Evolutionary conservation across 2,888 invertebrate genomes (phyloP).

Genomic region (Heliconius erato): DNA sequence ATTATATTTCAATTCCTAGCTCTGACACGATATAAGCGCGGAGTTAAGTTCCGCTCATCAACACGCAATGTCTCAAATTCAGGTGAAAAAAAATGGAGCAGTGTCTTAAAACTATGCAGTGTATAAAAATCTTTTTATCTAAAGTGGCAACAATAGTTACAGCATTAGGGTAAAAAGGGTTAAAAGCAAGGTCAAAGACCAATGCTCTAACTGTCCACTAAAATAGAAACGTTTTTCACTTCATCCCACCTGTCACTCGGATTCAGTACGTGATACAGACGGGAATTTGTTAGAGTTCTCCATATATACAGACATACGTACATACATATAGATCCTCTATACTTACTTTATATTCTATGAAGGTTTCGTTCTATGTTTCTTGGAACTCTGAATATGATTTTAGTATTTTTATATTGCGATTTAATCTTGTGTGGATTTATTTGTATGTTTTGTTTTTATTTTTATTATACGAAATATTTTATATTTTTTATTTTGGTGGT

Average conservation of each 20-base stretch:
- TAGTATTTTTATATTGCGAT: not conserved
- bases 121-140: not conserved
- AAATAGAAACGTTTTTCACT: conserved; percentile 6
- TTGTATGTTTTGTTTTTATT: not conserved
- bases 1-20: not conserved
- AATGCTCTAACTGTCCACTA: conserved; percentile 1
- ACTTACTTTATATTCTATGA: conserved; percentile 7
- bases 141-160: not conserved
- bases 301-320: not conserved
- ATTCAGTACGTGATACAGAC: not conserved
- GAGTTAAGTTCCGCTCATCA: not conserved
- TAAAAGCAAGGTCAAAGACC: conserved; percentile 2
- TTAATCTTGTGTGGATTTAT: not conserved
- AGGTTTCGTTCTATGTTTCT: not conserved
- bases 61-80: not conserved
- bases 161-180: conserved; percentile 1
- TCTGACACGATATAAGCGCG: not conserved
- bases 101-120: no score
- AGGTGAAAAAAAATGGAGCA: no score
- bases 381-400: conserved; percentile 11
- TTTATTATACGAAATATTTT: not conserved
- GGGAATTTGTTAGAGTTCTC: not conserved
- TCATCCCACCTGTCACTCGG: conserved; percentile 24
- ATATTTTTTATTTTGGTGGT: no score
- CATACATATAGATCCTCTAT: not conserved